Conservation (phyloP, 64 coral and sea anemone genomes). For the Trachythela sp. region DNA sequence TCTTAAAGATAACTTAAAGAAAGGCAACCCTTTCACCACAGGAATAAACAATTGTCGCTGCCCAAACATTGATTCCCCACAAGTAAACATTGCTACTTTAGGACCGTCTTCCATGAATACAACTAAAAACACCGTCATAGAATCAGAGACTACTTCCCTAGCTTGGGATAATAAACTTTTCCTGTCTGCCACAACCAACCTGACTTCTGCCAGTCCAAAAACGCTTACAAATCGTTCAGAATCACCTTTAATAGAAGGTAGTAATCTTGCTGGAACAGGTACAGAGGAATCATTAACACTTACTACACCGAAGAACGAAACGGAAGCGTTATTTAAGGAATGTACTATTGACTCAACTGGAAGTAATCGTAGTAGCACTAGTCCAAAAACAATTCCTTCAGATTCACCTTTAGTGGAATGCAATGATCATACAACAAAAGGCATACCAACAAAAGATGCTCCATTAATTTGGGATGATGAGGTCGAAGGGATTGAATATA, state of each 20-base stretch:
- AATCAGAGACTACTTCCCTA: not conserved
- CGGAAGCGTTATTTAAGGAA: not conserved
- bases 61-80: not conserved
- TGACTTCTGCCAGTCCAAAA: too few species aligned
- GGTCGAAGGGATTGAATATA: slow-evolving; percentile 69
- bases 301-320: not conserved
- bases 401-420: not conserved
- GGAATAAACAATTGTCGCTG: too few species aligned
- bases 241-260: too few species aligned
- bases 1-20: too few species aligned
- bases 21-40: too few species aligned
- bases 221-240: too few species aligned
- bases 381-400: not conserved
- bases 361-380: too few species aligned
- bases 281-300: too few species aligned
- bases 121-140: not conserved
- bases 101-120: not conserved
- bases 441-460: too few species aligned
- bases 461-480: slow-evolving; percentile 64
- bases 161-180: not conserved
- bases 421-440: not conserved
- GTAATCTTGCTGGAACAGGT: too few species aligned
- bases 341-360: not conserved
- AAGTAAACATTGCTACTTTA: not conserved
- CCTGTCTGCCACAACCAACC: not conserved